Base-by-base conservation (phyloP, 2,888 invertebrate species). In the Platycheirus rosarum region DNA sequence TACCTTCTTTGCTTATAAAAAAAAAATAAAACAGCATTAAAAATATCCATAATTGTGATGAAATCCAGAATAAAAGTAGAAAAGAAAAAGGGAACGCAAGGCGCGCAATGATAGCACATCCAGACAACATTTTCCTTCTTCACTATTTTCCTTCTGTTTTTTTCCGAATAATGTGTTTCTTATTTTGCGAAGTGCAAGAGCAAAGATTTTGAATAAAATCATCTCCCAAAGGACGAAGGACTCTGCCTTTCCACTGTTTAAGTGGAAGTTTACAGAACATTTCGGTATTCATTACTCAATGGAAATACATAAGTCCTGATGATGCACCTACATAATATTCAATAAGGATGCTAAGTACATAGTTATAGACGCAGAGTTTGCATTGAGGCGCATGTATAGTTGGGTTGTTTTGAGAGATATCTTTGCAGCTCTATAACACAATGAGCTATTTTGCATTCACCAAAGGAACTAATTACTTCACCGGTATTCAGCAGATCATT, bases 391-490 rank as follows among this genome's bases (percentile, higher is more conserved):
- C 16, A n/a, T 6, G 16, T 13, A 8, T 26, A 23, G 40, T 0
- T 18, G 23, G 40, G 40, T 32, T 32, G 29, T 26, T 4, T 26
- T 11, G 23, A 11, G 9, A 18, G 18, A 44, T 44, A 44, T 18
- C 29, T 20, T 20, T 53, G 35, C 35, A 35, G 18, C 35, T 53
- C 46, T 48, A 13, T 57, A 66, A 74, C 62, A 74, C 74, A 79
- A 79, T 74, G 63, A 74, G 55, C 53, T 80, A 70, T 80, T 75
- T 75, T 70, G 69, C 80, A 82, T 76, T 71, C 60, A 77, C 71
- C 48, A 66, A 76, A 76, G 71, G 77, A 82, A 77, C 76, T 82
- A 77, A 82, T 82, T 82, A 82, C 82, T 82, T 82, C 77, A 69
- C 60, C 53, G 53, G 77, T 29, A 82, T 82, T 62, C 76, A 82